These are phyloP conservation scores for Aromia moschata DNA, from an alignment of 2,888 invertebrate species.

Conservation along the genomic window DNA sequence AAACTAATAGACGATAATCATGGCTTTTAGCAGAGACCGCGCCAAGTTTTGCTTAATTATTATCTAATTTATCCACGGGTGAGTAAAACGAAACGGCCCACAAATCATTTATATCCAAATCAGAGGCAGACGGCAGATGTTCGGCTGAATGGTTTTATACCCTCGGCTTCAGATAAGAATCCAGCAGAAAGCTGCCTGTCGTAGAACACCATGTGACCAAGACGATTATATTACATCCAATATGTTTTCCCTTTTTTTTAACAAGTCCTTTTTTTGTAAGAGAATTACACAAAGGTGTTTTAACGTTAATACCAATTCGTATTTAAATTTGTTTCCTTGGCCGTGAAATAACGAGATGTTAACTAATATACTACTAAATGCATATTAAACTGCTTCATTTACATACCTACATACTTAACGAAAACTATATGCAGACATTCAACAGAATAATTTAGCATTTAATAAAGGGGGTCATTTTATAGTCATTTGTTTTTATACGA, in stretches of 20 bases:
- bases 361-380: conserved; percentile 4
- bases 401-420: conserved; percentile 1
- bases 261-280: background rate
- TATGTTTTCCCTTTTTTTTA: conserved; percentile 7
- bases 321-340: conserved; percentile 18
- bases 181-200: conserved; percentile 21
- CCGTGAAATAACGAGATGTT: conserved; percentile 11
- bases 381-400: conserved; percentile 2
- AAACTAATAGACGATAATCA: too few species aligned
- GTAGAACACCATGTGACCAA: conserved; percentile 15
- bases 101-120: conserved; percentile 20
- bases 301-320: conserved; percentile 5
- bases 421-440: background rate
- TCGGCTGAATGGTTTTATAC: too few species aligned
- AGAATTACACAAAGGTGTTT: background rate
- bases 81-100: background rate
- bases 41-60: too few species aligned
- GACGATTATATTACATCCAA: conserved; percentile 12
- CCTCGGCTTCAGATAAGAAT: conserved; percentile 20
- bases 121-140: conserved; percentile 28
- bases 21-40: too few species aligned
- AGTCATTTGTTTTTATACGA: background rate
- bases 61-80: background rate
- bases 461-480: background rate
- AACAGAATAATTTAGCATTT: background rate